Conservation (phyloP, 2,888 invertebrate species). For the Andrena dorsata region DNA sequence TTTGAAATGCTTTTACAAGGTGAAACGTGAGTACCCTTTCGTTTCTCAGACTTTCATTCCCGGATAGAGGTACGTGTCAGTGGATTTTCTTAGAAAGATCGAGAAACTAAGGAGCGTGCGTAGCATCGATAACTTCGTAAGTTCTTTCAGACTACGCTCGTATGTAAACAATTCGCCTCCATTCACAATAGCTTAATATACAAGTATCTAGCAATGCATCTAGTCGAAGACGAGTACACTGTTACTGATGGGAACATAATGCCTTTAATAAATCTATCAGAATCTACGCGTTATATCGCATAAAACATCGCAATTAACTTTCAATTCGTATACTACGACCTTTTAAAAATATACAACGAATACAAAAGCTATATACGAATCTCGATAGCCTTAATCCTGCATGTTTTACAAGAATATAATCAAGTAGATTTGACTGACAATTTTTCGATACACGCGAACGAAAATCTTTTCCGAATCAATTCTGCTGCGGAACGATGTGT, state of each 20-base stretch:
- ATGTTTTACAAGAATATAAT: constrained; percentile 24
- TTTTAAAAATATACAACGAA: constrained; percentile 43
- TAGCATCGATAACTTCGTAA: constrained; percentile 14
- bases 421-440: background rate
- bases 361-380: constrained; percentile 43
- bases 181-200: constrained; percentile 10
- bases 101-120: constrained; percentile 32
- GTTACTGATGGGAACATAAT: constrained; percentile 32
- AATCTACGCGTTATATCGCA: constrained; percentile 36
- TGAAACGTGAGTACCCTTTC: constrained; percentile 35
- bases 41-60: constrained; percentile 46
- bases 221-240: constrained; percentile 9
- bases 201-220: constrained; percentile 18
- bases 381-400: constrained; percentile 35
- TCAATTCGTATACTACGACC: constrained; percentile 38
- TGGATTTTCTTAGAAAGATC: constrained; percentile 17
- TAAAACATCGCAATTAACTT: constrained; percentile 42
- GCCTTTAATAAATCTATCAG: constrained; percentile 44
- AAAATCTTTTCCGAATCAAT: constrained; percentile 15
- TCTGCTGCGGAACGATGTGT: constrained; percentile 26
- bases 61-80: constrained; percentile 1
- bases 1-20: constrained; percentile 15
- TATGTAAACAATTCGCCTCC: constrained; percentile 15
- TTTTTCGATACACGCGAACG: constrained; percentile 20
- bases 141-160: constrained; percentile 19